Percentiles rank a stretch among this genome's conserved stretches.
These are phyloP conservation scores for Drosophila flavopinicola DNA, from an alignment of 2,888 invertebrate species.

Conservation along the genomic window DNA sequence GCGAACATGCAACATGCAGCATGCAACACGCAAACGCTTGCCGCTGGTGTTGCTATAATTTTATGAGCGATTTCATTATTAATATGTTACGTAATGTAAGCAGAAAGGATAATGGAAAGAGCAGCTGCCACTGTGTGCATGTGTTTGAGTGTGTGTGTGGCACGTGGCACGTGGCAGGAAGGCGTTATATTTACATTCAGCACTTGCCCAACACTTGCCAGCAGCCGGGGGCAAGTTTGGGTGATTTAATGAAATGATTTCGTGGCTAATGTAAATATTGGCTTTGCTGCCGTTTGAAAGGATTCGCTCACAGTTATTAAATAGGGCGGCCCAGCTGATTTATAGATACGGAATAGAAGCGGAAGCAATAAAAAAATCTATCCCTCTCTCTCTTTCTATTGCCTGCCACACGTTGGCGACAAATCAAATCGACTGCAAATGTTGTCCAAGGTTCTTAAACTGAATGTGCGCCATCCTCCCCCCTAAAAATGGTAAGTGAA, in stretches of 20 bases:
- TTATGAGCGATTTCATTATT: slow-evolving; percentile 81
- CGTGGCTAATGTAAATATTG: slow-evolving; percentile 81
- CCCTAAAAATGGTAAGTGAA: slow-evolving; percentile 30
- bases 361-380: slow-evolving; percentile 46
- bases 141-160: too few species aligned
- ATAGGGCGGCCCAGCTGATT: slow-evolving; percentile 39
- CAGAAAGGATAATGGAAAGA: slow-evolving; percentile 29
- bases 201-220: slow-evolving; percentile 34
- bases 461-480: slow-evolving; percentile 4
- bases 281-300: slow-evolving; percentile 42
- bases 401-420: slow-evolving; percentile 40
- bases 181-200: slow-evolving; percentile 83
- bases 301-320: slow-evolving; percentile 78
- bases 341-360: slow-evolving; percentile 8
- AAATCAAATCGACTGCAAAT: slow-evolving; percentile 66
- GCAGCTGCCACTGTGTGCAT: slow-evolving; percentile 5
- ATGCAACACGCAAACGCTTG: slow-evolving; percentile 56
- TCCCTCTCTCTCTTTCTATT: not conserved
- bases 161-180: slow-evolving; percentile 80
- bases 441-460: slow-evolving; percentile 13
- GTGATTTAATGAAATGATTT: slow-evolving; percentile 77
- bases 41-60: slow-evolving; percentile 78
- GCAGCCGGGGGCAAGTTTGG: slow-evolving; percentile 14
- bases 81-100: slow-evolving; percentile 71
- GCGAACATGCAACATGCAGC: slow-evolving; percentile 51